Percentiles rank a stretch among this genome's conserved stretches.
Conservation (phyloP, 2,888 invertebrate species). For the Branchipolynoe longqiensis region DNA sequence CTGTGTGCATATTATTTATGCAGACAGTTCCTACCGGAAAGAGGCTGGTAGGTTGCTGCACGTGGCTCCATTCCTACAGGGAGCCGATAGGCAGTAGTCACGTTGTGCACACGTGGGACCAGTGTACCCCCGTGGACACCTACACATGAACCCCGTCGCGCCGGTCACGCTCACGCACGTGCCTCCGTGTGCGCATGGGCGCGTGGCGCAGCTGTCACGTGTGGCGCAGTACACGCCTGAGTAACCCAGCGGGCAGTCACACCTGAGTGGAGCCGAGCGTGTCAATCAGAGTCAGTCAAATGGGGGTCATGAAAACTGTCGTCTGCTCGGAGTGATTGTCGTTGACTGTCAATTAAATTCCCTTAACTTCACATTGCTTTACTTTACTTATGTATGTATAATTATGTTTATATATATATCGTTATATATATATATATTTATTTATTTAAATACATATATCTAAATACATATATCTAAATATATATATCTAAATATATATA, state of each 20-base stretch:
- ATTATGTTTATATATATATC: no score
- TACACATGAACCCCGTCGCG: slow-evolving; percentile 60
- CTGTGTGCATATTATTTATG: no score
- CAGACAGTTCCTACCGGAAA: slow-evolving; percentile 41
- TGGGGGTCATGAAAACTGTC: no score
- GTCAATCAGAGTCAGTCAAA: no score
- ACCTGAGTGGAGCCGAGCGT: slow-evolving; percentile 57
- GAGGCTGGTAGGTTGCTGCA: slow-evolving; percentile 55
- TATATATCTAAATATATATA: no score
- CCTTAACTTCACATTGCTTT: no score
- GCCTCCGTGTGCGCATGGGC: slow-evolving; percentile 63
- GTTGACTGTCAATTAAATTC: no score
- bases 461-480: no score
- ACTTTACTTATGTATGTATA: no score
- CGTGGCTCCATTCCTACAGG: slow-evolving; percentile 55
- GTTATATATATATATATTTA: no score
- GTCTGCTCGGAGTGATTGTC: no score
- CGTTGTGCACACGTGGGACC: slow-evolving; percentile 64
- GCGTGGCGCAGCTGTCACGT: slow-evolving; percentile 57
- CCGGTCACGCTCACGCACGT: slow-evolving; percentile 59
- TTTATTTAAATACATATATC: no score
- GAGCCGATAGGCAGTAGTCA: slow-evolving; percentile 56
- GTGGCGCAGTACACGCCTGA: slow-evolving; percentile 60
- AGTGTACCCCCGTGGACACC: slow-evolving; percentile 55
- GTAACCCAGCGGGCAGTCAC: slow-evolving; percentile 62